Evolutionary conservation across 1,140 invertebrate species (phyloP), one percentile per base, ranked within the genome.

Genomic region (Teleogryllus occipitalis): DNA sequence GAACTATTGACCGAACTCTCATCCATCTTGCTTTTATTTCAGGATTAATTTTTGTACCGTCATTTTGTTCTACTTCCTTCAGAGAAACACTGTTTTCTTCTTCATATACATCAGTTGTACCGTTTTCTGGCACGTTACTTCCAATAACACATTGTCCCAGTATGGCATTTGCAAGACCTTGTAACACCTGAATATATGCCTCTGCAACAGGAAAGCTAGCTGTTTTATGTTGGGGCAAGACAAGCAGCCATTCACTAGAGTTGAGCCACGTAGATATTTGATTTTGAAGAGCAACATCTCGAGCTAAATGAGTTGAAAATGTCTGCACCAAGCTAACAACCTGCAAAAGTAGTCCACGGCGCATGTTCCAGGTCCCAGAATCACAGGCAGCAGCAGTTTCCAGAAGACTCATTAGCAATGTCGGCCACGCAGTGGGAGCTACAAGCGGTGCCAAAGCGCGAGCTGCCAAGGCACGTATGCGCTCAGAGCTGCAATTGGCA

Each of bases 361-460:
- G 83, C 47, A 83, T 81, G 83, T 90, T 91, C 80, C 89, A 86
- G n/a, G 77, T 79, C 27, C 27, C 27, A n/a, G 84, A 78, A 54
- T 79, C 80, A 18, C 81, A 54, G 14, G 81, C 54, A 76, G 81
- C 78, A 78, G 86, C 80, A 81, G 78, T 81, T 7, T 83, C 79
- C 80, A 87, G 84, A 75, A 87, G 81, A 74, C 84, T 83, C 27
- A 81, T 80, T 10, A 87, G 54, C 54, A 86, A 80, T 7, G 81
- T n/a, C 18, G 84, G 74, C 78, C 86, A 85, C 27, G 83, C 39
- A 47, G 79, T 65, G 8, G 85, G 85, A 7, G 87, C 86, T 7
- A 94, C 85, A 81, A 95, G 84, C 47, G 92, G 88, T 47, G 90
- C 88, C 12, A 93, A 84, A 75, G 94, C 90, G 87, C 89, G 89